Base-by-base conservation (phyloP, 2,113 vertebrate species). In the Myrmecophaga tridactyla region DNA sequence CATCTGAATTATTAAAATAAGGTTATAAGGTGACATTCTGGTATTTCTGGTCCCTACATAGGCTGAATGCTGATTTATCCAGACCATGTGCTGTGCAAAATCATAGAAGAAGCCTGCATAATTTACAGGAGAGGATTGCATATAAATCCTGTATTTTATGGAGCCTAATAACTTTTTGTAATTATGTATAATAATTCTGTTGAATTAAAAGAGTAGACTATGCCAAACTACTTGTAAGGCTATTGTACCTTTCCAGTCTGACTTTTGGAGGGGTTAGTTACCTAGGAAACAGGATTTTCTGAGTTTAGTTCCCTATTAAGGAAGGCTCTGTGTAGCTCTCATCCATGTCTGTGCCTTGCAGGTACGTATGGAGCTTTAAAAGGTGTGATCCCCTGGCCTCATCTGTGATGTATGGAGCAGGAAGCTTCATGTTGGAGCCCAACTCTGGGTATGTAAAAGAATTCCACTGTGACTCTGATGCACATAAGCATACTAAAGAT, bases 181-280 rank as follows among this genome's bases (percentile, higher is more conserved):
- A 78, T 90, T 75, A 67, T 53, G 17, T 27, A 14, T 46, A 92
- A 14, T 86, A 63, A 94, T 81, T 90, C 73, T 76, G 1, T 46
- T 89, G 43, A 91, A 73, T 91, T 96, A 92, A 72, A 95, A 69
- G 53, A 70, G 27, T 67, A 86, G 34, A 58, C 46, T 58, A 36
- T 82, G 56, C 51, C 27, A 65, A 7, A 1, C 29, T 62, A 18
- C 69, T 31, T 3, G 1, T 53, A 89, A 77, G 80, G 36, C 41
- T 78, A 34, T 60, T 77, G 34, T 63, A 23, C 20, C 23, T 43
- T 92, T 78, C 48, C 27, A 53, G 58, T 5, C 36, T 81, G 58
- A 51, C 20, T 62, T n/a, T 89, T 46, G 15, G 56, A 84, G 60
- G 73, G 27, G 7, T 86, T 69, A 34, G 83, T 76, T 70, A 65